Evolutionary conservation across 2,113 vertebrate species (phyloP).

Genomic region (Corapipo altera): DNA sequence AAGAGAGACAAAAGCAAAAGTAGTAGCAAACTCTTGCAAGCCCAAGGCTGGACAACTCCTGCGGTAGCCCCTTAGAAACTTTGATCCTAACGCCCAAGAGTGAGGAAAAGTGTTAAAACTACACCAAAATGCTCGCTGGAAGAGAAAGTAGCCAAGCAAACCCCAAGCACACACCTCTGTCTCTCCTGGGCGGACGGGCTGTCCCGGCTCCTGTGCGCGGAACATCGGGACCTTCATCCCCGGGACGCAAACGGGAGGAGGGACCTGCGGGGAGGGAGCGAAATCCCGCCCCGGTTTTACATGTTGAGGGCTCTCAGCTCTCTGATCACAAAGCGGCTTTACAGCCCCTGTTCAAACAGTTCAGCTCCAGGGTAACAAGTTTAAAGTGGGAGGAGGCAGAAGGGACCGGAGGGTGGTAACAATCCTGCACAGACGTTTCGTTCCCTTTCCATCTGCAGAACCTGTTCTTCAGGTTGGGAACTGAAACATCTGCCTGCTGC

Average conservation of each 20-base stretch:
- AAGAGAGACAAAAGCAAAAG: neutral
- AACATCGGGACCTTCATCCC: neutral
- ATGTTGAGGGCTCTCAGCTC: neutral
- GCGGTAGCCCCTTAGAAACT: neutral
- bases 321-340: constrained; percentile 15
- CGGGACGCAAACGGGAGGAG: neutral
- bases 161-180: constrained; percentile 13
- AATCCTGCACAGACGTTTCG: neutral
- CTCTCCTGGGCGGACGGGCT: neutral
- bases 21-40: neutral
- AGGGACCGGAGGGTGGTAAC: constrained; percentile 23
- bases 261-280: neutral
- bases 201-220: neutral
- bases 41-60: neutral
- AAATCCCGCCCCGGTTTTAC: constrained; percentile 27
- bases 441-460: constrained; percentile 20
- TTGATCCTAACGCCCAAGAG: neutral
- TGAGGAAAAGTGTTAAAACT: neutral
- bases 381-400: constrained; percentile 65
- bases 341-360: constrained; percentile 55
- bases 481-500: constrained; percentile 26
- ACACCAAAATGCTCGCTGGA: neutral
- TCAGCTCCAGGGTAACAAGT: constrained; percentile 74
- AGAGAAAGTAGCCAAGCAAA: neutral
- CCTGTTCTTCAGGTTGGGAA: constrained; percentile 71